A percentile compares a stretch with the other conserved stretches of the same genome.
Conservation (phyloP, 92 coral and sea anemone species). For the Epizoanthus fatuus region DNA sequence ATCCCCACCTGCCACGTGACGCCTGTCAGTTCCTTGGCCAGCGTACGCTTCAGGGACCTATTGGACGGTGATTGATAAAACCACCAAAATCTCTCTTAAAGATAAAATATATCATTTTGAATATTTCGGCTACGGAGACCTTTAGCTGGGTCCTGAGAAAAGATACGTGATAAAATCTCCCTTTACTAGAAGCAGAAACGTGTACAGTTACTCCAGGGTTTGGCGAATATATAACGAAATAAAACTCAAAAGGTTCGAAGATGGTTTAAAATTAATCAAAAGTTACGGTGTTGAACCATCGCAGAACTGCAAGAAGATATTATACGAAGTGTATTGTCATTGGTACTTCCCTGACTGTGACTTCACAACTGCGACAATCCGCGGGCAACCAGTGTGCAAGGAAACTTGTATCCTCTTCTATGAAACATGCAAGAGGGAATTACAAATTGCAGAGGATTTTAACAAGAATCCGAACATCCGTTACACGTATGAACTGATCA, state of each 20-base stretch:
- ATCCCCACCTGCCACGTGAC: constrained; percentile 86
- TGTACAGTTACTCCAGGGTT: too few species aligned
- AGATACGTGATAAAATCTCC: too few species aligned
- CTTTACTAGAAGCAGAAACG: too few species aligned
- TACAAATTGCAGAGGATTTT: not conserved
- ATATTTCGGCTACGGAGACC: too few species aligned
- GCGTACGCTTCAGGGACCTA: constrained; percentile 72
- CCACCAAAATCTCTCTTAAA: not conserved
- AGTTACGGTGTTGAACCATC: not conserved
- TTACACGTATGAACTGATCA: not conserved
- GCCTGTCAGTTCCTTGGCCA: constrained; percentile 83
- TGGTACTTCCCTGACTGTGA: constrained; percentile 33
- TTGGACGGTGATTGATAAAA: not conserved
- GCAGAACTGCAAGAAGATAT: not conserved
- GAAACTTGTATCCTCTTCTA: constrained; percentile 12
- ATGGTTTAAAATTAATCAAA: not conserved
- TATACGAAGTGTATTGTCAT: constrained; percentile 18
- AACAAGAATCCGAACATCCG: not conserved
- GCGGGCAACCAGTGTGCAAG: not conserved
- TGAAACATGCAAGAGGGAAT: constrained; percentile 7
- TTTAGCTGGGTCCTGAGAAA: too few species aligned
- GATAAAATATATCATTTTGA: too few species aligned
- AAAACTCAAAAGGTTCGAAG: not conserved
- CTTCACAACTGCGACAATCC: not conserved
- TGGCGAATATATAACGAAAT: not conserved